phyloP scores from a whole-genome alignment of 2,797 vertebrate species.

The Phaenicophaeus curvirostris region DNA sequence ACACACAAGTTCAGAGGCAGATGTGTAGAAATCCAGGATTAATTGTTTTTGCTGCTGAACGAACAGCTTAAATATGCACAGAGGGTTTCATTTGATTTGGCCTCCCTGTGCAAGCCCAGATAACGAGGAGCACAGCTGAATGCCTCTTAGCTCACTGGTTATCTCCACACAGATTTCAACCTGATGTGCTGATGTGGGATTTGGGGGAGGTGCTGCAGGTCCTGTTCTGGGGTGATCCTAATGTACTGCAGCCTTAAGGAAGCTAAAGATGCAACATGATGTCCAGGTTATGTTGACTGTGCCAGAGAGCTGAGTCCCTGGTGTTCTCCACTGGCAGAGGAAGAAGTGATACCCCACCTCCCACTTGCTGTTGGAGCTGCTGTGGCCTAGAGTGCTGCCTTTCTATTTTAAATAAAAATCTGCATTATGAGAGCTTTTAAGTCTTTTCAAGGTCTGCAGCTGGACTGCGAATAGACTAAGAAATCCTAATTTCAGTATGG shows the following conservation, averaged over 20 bases:
- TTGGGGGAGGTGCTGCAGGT: neutral
- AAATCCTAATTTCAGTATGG: neutral
- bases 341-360: neutral
- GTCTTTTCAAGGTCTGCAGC: neutral
- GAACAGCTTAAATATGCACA: neutral
- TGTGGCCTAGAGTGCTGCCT: neutral
- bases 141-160: constrained; percentile 32
- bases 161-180: constrained; percentile 18
- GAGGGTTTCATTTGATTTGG: neutral
- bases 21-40: neutral
- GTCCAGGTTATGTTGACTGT: neutral
- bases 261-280: neutral
- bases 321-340: neutral
- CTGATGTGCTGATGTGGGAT: neutral
- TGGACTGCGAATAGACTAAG: neutral
- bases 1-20: neutral
- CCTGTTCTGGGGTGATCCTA: neutral
- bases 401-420: constrained; percentile 15
- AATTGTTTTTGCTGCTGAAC: constrained; percentile 16
- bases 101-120: neutral
- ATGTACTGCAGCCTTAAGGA: neutral
- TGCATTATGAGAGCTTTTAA: neutral
- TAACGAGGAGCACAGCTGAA: constrained; percentile 25
- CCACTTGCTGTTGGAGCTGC: neutral
- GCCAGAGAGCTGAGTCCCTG: neutral